Evolutionary conservation across 1,140 invertebrate species (phyloP), one percentile per base, ranked within the genome.

Genomic region (Dendrolimus kikuchii): DNA sequence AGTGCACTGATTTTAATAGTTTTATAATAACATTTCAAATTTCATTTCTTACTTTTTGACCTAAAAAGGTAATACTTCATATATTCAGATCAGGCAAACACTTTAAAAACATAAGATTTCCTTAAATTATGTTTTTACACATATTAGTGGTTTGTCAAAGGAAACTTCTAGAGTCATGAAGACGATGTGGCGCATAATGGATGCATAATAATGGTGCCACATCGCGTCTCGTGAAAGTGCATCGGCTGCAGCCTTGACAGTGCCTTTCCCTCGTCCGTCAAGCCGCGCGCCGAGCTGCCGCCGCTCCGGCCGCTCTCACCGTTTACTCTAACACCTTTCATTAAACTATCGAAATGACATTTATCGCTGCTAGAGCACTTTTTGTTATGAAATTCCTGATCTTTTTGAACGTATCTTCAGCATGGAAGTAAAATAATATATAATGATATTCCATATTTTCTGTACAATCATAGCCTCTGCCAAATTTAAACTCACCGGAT

Each of bases 181-280:
- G 57, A 51, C 55, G 54, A 52, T 46, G 51, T 47, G 61, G 43
- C 60, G 62, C 69, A 70, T 79, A 77, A 78, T 74, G 68, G 71
- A 78, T 76, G 78, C 72, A 81, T 73, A 65, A 72, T 71, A 71
- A 61, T 62, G 61, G 66, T 68, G 59, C 71, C 23, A 23, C 23
- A 67, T 61, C 58, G 76, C 68, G 71, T 77, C 64, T 75, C 66
- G 76, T 73, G 82, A 84, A 84, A 84, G 81, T 81, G 76, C 79
- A 81, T 71, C 68, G 68, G 50, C 51, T 62, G 55, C 70, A 86
- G 63, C 82, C 82, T 86, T 84, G 79, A 77, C 58, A 50, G 66
- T 74, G 53, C 79, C 83, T 84, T 84, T 86, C 83, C 80, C 81
- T 81, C 77, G 77, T 86, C 77, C 74, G 81, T 83, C 79, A 86